A percentile compares a stretch with the other conserved stretches of the same genome.
These are phyloP conservation scores for Diglossa brunneiventris DNA, from an alignment of 2,113 vertebrate species.

Conservation along the genomic window DNA sequence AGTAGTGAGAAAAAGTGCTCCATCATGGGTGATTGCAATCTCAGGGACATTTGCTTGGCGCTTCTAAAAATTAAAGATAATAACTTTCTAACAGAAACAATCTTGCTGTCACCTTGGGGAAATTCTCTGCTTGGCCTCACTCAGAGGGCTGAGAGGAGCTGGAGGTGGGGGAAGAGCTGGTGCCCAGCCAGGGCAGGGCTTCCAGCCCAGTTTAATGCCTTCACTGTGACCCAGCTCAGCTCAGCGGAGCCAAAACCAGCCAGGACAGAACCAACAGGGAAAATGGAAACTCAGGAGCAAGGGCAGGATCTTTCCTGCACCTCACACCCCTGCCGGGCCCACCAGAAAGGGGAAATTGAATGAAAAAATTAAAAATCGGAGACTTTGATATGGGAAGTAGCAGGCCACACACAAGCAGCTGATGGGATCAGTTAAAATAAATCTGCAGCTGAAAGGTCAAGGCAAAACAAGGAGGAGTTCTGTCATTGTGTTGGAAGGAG, in stretches of 20 bases:
- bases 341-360: background rate
- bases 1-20: constrained; percentile 36
- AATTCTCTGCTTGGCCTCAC: constrained; percentile 49
- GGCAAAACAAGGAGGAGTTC: background rate
- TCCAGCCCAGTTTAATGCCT: background rate
- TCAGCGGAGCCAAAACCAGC: background rate
- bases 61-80: constrained; percentile 63
- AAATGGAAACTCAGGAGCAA: background rate
- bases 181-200: background rate
- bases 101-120: constrained; percentile 63
- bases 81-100: constrained; percentile 62
- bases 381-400: background rate
- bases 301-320: background rate
- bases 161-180: background rate
- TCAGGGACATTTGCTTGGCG: constrained; percentile 56
- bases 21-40: constrained; percentile 56
- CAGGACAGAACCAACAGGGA: background rate
- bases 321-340: background rate
- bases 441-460: background rate
- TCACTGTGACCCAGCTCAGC: background rate
- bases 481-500: background rate
- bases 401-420: rapidly evolving
- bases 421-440: background rate
- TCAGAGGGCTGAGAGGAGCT: constrained; percentile 7
- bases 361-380: background rate